Evolutionary conservation across 1,140 invertebrate species (phyloP).

Genomic region (Drosophila ercepeae): DNA sequence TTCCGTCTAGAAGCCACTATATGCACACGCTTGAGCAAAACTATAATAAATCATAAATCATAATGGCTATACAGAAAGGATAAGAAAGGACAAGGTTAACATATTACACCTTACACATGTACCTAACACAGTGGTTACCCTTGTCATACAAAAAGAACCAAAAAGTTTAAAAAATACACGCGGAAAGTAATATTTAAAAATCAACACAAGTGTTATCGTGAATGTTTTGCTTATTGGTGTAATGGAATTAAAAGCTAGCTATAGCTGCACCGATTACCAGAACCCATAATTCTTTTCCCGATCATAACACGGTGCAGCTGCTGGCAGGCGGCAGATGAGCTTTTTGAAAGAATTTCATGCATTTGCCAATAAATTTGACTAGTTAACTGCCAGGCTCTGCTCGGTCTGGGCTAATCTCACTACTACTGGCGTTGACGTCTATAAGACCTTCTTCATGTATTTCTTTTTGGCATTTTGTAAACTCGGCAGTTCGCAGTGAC

Average conservation of each 20-base stretch:
- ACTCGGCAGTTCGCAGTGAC: constrained; percentile 80
- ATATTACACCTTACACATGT: constrained; percentile 35
- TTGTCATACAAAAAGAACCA: constrained; percentile 42
- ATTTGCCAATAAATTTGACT: constrained; percentile 64
- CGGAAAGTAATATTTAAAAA: constrained; percentile 78
- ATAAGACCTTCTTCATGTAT: constrained; percentile 84
- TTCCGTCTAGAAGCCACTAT: constrained; percentile 39
- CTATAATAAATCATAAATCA: constrained; percentile 70
- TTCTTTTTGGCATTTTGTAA: constrained; percentile 81
- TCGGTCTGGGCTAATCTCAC: constrained; percentile 27
- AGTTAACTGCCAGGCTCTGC: constrained; percentile 51
- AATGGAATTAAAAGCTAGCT: constrained; percentile 70
- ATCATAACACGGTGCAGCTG: constrained; percentile 31
- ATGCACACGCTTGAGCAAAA: constrained; percentile 65
- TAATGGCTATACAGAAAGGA: constrained; percentile 11
- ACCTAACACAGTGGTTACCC: constrained; percentile 30
- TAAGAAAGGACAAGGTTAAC: constrained; percentile 46
- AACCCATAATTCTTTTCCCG: constrained; percentile 1
- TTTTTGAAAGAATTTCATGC: constrained; percentile 40
- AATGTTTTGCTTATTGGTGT: constrained; percentile 59
- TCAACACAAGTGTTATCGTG: constrained; percentile 66
- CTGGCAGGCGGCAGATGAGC: constrained; percentile 41
- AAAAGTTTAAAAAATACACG: constrained; percentile 76
- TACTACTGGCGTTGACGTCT: constrained; percentile 75
- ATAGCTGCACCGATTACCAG: constrained; percentile 19